Evolutionary conservation across 1,140 invertebrate species (phyloP).

Genomic region (Subanguina moxae): DNA sequence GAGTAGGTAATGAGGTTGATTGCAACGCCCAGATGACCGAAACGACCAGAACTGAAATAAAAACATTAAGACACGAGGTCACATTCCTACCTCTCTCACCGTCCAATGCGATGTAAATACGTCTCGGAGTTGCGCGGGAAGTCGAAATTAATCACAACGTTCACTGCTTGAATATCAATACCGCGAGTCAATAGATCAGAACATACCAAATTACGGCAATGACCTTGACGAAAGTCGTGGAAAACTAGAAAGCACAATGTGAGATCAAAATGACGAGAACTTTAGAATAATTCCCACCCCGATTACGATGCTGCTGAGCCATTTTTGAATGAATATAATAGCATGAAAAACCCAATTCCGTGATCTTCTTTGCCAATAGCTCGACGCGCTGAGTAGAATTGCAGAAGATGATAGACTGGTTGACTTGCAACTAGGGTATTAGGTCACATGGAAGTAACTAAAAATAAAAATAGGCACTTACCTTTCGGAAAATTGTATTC

Average conservation of each 20-base stretch:
- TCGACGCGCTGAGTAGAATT: conserved; percentile 99
- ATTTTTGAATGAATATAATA: conserved; percentile 99
- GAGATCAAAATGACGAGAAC: too few relatives aligned
- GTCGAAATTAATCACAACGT: conserved; percentile 99
- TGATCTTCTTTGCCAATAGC: conserved; percentile 93
- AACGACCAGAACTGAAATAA: conserved; percentile 75
- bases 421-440: conserved; percentile 98
- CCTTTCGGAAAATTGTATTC: conserved; percentile 98
- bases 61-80: too few relatives aligned
- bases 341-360: conserved; percentile 96
- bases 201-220: conserved; percentile 90
- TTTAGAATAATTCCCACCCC: conserved; percentile 57
- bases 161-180: conserved; percentile 99
- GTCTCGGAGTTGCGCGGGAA: conserved; percentile 99
- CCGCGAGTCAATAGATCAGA: conserved; percentile 96
- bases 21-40: conserved; percentile 95
- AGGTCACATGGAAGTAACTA: too few relatives aligned
- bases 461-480: conserved; percentile 61
- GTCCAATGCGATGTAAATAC: conserved; percentile 96
- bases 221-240: conserved; percentile 87
- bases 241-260: conserved; percentile 70
- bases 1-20: conserved; percentile 99
- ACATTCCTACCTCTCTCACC: too few relatives aligned
- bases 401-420: conserved; percentile 99
- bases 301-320: conserved; percentile 83